These are phyloP conservation scores for Leptinotarsa lineolata DNA, from an alignment of 1,140 invertebrate species.

Conservation along the genomic window DNA sequence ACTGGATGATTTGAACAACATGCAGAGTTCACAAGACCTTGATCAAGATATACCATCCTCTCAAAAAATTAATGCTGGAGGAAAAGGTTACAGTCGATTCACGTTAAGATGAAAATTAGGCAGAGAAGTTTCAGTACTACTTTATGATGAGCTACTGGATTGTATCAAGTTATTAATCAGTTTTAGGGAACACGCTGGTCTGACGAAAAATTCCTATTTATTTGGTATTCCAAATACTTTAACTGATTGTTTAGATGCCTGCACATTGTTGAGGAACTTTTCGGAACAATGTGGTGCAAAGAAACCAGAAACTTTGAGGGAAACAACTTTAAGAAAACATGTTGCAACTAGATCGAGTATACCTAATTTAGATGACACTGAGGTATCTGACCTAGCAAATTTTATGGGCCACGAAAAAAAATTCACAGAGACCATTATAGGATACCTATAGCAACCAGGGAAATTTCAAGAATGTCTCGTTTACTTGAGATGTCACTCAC, in stretches of 20 bases:
- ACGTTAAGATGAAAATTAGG: neutral
- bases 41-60: too few species aligned
- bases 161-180: neutral
- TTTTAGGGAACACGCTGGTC: neutral
- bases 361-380: neutral
- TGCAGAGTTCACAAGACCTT: too few species aligned
- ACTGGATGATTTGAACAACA: neutral
- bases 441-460: neutral
- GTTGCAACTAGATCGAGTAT: neutral
- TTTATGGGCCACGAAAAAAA: slow-evolving; percentile 5
- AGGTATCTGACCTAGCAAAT: neutral
- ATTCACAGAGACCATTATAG: slow-evolving; percentile 1
- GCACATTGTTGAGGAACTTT: neutral
- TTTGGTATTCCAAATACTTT: neutral
- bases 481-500: neutral
- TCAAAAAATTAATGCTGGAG: too few species aligned
- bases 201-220: neutral
- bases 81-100: neutral
- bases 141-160: neutral
- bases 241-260: neutral
- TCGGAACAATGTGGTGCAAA: neutral
- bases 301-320: neutral
- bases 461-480: neutral
- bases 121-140: neutral
- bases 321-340: neutral